Conservation (phyloP, 2,888 invertebrate genomes). For the Xestia xanthographa region DNA sequence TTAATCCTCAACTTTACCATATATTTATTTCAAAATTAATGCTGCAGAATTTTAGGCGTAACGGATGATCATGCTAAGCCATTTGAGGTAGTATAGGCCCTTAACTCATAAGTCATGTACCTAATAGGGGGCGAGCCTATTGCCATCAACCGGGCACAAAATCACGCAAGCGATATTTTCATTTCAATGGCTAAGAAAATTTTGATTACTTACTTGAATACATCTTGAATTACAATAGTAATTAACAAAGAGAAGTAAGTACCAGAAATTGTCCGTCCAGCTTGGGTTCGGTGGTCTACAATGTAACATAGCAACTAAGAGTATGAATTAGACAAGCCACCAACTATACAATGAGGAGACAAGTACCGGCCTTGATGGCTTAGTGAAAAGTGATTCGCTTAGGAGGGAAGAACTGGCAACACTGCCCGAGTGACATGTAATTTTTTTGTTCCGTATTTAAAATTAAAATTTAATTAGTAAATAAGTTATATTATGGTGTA, state of each 20-base stretch:
- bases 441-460: too few relatives aligned
- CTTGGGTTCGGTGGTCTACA: conserved; percentile 63
- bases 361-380: background rate
- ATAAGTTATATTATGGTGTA: too few relatives aligned
- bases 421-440: too few relatives aligned
- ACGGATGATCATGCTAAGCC: too few relatives aligned
- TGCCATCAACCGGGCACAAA: background rate
- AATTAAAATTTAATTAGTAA: too few relatives aligned
- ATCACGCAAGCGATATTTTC: background rate
- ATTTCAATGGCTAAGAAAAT: background rate
- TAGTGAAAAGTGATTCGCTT: background rate
- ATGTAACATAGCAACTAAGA: conserved; percentile 23
- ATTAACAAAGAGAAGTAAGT: conserved; percentile 43
- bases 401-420: too few relatives aligned
- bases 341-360: background rate
- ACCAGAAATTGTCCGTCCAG: conserved; percentile 42
- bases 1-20: too few relatives aligned
- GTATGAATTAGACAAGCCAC: conserved; percentile 31
- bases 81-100: too few relatives aligned
- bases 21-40: too few relatives aligned
- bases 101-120: too few relatives aligned
- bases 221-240: conserved; percentile 32
- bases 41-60: too few relatives aligned
- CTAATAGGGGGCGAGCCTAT: background rate
- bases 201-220: conserved; percentile 17